phyloP scores from a whole-genome alignment of 2,113 vertebrate genomes.

The Siniperca knerii region DNA sequence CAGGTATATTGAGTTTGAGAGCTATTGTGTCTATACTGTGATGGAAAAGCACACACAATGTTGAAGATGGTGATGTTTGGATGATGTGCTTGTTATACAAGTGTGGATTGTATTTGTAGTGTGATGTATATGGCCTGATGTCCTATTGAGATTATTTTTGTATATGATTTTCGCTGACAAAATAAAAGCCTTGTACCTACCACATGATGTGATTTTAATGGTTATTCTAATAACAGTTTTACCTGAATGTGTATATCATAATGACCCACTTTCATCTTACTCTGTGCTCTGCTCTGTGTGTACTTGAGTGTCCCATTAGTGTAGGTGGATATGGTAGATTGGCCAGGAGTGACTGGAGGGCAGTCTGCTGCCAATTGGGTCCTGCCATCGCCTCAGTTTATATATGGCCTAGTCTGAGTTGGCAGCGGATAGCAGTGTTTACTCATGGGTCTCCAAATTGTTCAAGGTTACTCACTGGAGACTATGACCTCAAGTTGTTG shows the following conservation, averaged over 20 bases:
- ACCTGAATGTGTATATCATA: not conserved
- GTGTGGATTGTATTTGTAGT: not conserved
- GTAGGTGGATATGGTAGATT: slow-evolving; percentile 4
- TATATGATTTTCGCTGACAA: not conserved
- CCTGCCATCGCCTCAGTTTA: slow-evolving; percentile 10
- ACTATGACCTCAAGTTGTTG: not conserved
- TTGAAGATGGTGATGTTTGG: not conserved
- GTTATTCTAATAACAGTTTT: not conserved
- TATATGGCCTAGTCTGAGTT: not conserved
- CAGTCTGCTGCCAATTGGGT: not conserved
- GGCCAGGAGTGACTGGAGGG: not conserved
- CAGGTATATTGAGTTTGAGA: not conserved
- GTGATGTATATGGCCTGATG: not conserved
- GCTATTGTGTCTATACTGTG: too few relatives aligned
- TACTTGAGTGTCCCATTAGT: not conserved
- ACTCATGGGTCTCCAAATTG: not conserved
- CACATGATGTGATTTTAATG: not conserved
- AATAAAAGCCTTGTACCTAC: not conserved
- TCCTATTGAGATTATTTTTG: not conserved
- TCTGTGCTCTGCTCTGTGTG: not conserved
- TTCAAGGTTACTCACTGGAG: not conserved
- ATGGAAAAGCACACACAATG: not conserved
- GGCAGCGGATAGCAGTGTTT: slow-evolving; percentile 12
- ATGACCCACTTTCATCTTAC: not conserved
- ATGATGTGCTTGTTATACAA: not conserved